Conservation (phyloP, 1,140 invertebrate genomes). For the Drosophila kepulauana region DNA sequence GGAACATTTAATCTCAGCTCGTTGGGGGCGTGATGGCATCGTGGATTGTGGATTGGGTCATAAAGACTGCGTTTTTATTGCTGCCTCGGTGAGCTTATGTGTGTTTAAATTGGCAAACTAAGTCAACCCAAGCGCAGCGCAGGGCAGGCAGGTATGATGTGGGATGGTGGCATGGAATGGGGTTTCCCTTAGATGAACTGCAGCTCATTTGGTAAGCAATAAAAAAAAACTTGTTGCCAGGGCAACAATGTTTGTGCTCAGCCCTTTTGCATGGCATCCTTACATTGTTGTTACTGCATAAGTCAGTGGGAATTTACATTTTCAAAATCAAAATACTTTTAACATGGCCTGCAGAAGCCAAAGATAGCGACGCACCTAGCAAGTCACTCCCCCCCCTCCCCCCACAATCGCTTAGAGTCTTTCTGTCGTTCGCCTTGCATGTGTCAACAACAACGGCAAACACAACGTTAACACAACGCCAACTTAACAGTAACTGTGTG, state of each 20-base stretch:
- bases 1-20: slow-evolving; percentile 59
- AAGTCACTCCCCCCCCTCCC: background rate
- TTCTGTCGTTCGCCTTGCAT: slow-evolving; percentile 32
- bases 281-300: slow-evolving; percentile 61
- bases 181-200: slow-evolving; percentile 9
- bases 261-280: slow-evolving; percentile 49
- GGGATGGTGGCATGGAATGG: background rate
- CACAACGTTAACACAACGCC: slow-evolving; percentile 41
- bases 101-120: slow-evolving; percentile 55
- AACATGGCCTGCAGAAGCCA: slow-evolving; percentile 32
- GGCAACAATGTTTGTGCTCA: slow-evolving; percentile 63
- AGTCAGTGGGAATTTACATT: slow-evolving; percentile 73
- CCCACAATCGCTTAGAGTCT: background rate
- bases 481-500: slow-evolving; percentile 39
- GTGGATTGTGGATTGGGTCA: slow-evolving; percentile 4
- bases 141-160: background rate
- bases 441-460: slow-evolving; percentile 53
- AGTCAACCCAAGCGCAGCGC: slow-evolving; percentile 30
- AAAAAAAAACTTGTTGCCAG: slow-evolving; percentile 75
- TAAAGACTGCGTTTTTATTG: slow-evolving; percentile 77
- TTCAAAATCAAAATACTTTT: slow-evolving; percentile 77
- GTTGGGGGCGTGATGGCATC: slow-evolving; percentile 23
- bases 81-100: slow-evolving; percentile 36
- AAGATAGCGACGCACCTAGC: slow-evolving; percentile 22
- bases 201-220: slow-evolving; percentile 80